These are phyloP conservation scores for Dicycla oo DNA, from an alignment of 2,888 invertebrate species.

Conservation along the genomic window DNA sequence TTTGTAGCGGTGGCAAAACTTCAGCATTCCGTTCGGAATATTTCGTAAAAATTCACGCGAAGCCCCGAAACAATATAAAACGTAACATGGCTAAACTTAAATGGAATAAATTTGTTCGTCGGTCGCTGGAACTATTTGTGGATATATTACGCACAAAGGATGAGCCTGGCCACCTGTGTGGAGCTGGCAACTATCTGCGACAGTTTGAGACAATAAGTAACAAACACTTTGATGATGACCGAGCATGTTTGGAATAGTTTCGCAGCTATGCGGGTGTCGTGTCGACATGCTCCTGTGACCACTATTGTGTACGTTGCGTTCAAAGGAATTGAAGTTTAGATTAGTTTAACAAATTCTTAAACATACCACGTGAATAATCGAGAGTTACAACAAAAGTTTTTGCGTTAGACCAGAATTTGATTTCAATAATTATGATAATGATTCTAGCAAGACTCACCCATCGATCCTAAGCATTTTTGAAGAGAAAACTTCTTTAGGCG, in stretches of 20 bases:
- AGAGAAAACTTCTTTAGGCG: too few species aligned
- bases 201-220: conserved; percentile 59
- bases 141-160: conserved; percentile 65
- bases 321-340: conserved; percentile 22
- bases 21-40: conserved; percentile 54
- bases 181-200: conserved; percentile 62
- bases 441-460: too few species aligned
- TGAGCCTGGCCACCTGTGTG: conserved; percentile 49
- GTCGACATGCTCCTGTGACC: conserved; percentile 24
- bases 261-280: conserved; percentile 57
- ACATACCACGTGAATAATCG: too few species aligned
- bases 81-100: conserved; percentile 58
- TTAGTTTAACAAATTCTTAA: conserved; percentile 5
- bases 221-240: conserved; percentile 61
- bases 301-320: not conserved
- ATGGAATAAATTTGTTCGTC: conserved; percentile 64
- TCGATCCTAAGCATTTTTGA: too few species aligned
- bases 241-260: conserved; percentile 59
- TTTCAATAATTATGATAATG: too few species aligned
- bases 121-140: conserved; percentile 57
- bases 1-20: conserved; percentile 45
- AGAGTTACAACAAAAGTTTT: too few species aligned
- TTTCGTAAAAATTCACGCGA: conserved; percentile 51
- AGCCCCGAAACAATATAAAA: conserved; percentile 41
- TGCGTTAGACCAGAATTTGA: too few species aligned